A percentile compares a stretch with the other conserved stretches of the same genome.
Evolutionary conservation across 2,113 vertebrate genomes (phyloP).

Genomic region (Montifringilla adamsi): DNA sequence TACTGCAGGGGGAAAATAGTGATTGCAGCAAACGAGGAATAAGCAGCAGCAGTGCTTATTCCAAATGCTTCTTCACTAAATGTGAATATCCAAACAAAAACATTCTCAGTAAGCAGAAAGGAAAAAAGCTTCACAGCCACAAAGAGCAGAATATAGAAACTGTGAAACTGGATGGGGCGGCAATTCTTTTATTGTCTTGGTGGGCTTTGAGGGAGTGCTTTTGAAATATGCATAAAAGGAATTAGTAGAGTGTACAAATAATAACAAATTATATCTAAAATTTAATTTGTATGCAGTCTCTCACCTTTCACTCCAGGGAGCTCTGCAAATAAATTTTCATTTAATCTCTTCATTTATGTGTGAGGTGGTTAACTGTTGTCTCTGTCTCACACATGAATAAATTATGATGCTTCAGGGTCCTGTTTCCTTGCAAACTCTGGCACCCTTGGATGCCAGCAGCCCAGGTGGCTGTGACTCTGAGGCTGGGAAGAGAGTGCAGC

Average conservation of each 20-base stretch:
- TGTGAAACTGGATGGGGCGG: not conserved
- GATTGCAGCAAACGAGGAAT: not conserved
- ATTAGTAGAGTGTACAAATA: not conserved
- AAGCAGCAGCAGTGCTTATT: not conserved
- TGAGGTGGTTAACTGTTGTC: not conserved
- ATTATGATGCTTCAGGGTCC: not conserved
- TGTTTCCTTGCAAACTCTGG: not conserved
- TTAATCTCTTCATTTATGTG: not conserved
- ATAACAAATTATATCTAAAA: not conserved
- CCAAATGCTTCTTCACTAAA: not conserved
- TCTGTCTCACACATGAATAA: not conserved
- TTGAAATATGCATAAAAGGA: not conserved
- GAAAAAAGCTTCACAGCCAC: not conserved
- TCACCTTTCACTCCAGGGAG: not conserved
- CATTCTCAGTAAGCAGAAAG: not conserved
- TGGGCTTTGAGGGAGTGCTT: not conserved
- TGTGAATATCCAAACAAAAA: not conserved
- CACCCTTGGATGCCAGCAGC: not conserved
- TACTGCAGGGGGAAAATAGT: not conserved
- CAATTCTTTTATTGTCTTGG: not conserved
- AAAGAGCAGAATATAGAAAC: not conserved
- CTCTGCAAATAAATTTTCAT: not conserved
- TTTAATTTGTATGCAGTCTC: not conserved
- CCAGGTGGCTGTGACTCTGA: not conserved
- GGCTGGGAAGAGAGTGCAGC: not conserved